Conservation (phyloP, 2,113 vertebrate genomes). For the Smithornis capensis region DNA sequence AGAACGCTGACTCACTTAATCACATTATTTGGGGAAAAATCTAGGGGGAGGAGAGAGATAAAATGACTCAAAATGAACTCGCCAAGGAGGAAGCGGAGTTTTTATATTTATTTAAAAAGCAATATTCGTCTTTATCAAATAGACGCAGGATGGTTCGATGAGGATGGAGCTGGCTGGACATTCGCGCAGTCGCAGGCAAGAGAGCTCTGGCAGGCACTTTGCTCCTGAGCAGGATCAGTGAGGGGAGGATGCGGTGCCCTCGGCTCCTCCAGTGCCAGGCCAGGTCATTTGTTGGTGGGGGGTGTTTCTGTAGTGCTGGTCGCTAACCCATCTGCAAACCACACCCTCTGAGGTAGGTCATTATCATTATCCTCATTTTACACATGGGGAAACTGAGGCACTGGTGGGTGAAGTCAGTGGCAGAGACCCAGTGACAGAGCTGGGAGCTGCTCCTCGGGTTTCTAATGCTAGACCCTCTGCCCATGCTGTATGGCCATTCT, state of each 20-base stretch:
- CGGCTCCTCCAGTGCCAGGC: constrained; percentile 2
- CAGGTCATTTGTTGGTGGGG: constrained; percentile 1
- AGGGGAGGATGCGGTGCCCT: constrained; percentile 28
- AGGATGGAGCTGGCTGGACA: constrained; percentile 40
- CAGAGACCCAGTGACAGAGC: neutral
- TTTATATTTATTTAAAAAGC: constrained; percentile 85
- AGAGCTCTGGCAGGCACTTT: neutral
- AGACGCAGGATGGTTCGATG: constrained; percentile 67
- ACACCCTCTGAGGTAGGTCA: constrained; percentile 58
- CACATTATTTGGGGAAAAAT: constrained; percentile 84
- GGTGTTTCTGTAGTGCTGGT: constrained; percentile 44
- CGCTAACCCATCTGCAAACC: constrained; percentile 27
- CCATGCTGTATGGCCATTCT: neutral
- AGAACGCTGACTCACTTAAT: constrained; percentile 83
- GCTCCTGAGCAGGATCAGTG: neutral
- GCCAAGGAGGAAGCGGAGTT: constrained; percentile 78
- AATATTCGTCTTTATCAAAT: constrained; percentile 79
- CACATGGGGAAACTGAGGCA: constrained; percentile 63
- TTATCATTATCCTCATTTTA: constrained; percentile 56
- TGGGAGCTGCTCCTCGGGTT: neutral
- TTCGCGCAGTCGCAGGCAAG: neutral
- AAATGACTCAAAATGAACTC: constrained; percentile 85
- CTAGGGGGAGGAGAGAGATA: constrained; percentile 80
- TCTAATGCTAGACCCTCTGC: neutral
- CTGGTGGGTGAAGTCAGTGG: neutral